phyloP scores from a whole-genome alignment of 1,140 invertebrate species.

The Reticulitermes speratus region DNA sequence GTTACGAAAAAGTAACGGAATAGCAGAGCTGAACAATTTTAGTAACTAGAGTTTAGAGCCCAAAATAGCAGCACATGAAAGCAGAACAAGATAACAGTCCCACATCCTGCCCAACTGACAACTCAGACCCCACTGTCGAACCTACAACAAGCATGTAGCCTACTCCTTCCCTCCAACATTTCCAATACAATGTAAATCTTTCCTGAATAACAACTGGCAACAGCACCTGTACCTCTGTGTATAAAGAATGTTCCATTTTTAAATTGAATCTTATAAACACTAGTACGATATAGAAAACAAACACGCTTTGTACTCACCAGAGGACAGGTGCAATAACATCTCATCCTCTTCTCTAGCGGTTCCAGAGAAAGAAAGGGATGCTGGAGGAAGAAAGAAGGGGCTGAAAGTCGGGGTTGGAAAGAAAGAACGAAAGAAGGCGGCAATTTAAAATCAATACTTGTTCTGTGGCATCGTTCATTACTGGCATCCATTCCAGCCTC shows the following conservation, averaged over 20 bases:
- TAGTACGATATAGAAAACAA: not conserved
- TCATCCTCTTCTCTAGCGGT: not conserved
- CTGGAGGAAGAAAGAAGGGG: not conserved
- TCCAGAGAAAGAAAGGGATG: conserved; percentile 10
- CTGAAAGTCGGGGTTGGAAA: conserved; percentile 1
- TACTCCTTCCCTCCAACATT: not conserved
- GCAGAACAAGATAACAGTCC: too few relatives aligned
- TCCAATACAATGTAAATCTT: not conserved
- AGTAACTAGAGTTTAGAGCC: too few relatives aligned
- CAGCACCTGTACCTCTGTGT: not conserved
- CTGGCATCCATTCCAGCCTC: conserved; percentile 8
- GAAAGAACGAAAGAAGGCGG: conserved; percentile 21
- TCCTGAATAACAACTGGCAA: not conserved
- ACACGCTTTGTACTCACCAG: not conserved
- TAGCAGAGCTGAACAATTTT: too few relatives aligned
- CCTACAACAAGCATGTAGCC: not conserved
- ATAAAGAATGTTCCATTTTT: not conserved
- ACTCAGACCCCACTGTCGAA: not conserved
- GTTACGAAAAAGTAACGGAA: too few relatives aligned
- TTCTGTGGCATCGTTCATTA: conserved; percentile 26
- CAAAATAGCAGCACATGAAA: too few relatives aligned
- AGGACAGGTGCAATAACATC: conserved; percentile 3
- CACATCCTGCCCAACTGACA: too few relatives aligned
- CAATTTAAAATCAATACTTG: conserved; percentile 31
- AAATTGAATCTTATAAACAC: not conserved